Evolutionary conservation across 2,113 vertebrate genomes (phyloP).

Genomic region (Terrapene triunguis): DNA sequence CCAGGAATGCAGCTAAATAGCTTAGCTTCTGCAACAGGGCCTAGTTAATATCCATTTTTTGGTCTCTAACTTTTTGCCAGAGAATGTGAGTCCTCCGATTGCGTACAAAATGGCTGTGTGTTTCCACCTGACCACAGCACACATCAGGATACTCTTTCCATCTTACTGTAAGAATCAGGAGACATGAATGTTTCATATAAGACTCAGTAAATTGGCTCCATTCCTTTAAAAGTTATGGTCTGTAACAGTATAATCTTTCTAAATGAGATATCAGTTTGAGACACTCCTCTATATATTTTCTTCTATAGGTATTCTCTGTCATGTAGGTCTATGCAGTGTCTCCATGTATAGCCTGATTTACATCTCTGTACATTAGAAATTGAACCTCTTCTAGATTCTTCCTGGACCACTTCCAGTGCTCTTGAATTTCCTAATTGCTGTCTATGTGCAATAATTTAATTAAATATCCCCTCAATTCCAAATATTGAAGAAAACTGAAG

Average conservation of each 20-base stretch:
- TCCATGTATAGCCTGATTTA: background rate
- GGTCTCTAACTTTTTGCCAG: background rate
- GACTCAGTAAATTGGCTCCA: background rate
- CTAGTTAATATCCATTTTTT: background rate
- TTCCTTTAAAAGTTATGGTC: background rate
- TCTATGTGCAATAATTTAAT: background rate
- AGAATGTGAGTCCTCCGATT: background rate
- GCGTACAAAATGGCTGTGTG: fast-evolving
- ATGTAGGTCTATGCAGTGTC: background rate
- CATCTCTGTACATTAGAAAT: background rate
- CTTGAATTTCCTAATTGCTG: background rate
- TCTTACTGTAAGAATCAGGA: background rate
- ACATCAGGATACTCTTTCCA: background rate
- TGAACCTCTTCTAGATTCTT: background rate
- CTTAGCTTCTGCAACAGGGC: background rate
- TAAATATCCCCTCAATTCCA: background rate
- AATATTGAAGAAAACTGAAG: background rate
- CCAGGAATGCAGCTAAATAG: background rate
- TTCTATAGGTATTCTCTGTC: background rate
- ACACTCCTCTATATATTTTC: background rate
- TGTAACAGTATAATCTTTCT: background rate
- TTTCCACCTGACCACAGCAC: background rate
- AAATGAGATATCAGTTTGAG: background rate
- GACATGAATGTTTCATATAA: background rate
- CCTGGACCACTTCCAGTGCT: background rate